Evolutionary conservation across 2,888 invertebrate genomes (phyloP), one percentile per base, ranked within the genome.

Genomic region (Apocheima hispidaria): DNA sequence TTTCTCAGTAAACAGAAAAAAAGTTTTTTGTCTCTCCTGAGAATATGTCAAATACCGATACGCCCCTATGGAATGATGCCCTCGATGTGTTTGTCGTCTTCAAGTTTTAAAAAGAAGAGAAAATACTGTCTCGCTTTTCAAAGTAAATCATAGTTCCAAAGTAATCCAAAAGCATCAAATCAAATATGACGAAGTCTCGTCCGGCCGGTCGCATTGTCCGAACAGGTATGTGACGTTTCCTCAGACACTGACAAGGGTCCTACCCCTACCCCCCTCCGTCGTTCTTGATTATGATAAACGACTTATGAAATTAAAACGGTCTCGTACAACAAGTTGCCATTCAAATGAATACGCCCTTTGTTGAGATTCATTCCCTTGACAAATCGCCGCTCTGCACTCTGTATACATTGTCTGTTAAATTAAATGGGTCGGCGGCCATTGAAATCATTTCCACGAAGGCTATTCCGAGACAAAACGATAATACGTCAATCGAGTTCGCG

Each of bases 261-360:
- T 71, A 66, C 60, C 71, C 72, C 75, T 63, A 38, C 21, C 68
- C 73, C 78, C 69, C 66, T 67, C 69, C 68, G 73, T 66, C 73
- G 70, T 73, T 84, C 86, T 88, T 92, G 92, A 92, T 92, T 91
- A 92, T 92, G 92, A 92, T 90, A 89, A 92, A 92, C 87, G 92
- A 92, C 92, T 91, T 90, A 92, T 91, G 88, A 92, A 92, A 92
- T 92, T 92, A 92, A 92, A 92, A 92, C 91, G 89, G 88, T 84
- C 86, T 79, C 77, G 82, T 84, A 90, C 90, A 89, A 90, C 90
- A 90, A 91, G 88, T 90, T 86, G 86, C 90, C 83, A 90, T 91
- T 92, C 86, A 90, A 92, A 90, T 86, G 89, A 87, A 87, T 88
- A 83, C 82, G 82, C 82, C 86, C 87, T 87, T 92, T 92, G 92